These are phyloP conservation scores for Polyodon spathula DNA, from an alignment of 2,113 vertebrate species.

Conservation along the genomic window DNA sequence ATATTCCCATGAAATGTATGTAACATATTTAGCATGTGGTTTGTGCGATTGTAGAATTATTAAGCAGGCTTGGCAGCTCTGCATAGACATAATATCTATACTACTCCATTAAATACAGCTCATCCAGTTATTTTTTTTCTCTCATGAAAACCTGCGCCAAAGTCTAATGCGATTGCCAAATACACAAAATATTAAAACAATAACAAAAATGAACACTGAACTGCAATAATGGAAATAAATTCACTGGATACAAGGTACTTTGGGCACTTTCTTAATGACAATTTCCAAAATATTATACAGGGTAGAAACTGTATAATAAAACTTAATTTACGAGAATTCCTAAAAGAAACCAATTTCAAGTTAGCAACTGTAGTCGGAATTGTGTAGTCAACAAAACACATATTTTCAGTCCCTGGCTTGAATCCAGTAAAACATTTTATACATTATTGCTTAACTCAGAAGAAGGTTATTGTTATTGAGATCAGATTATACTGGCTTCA, in stretches of 20 bases:
- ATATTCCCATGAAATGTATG: constrained; percentile 68
- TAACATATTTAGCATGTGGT: constrained; percentile 64
- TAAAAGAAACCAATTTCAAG: not conserved
- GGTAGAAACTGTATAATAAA: too few relatives aligned
- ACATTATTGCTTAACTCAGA: constrained; percentile 15
- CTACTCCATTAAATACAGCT: not conserved
- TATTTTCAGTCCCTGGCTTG: not conserved
- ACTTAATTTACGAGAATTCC: not conserved
- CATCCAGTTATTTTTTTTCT: too few relatives aligned
- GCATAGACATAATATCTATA: constrained; percentile 44
- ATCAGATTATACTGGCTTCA: constrained; percentile 9
- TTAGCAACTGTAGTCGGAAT: not conserved
- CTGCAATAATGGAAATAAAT: constrained; percentile 3
- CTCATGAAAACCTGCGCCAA: not conserved
- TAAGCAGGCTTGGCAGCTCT: constrained; percentile 52
- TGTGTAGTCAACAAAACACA: not conserved
- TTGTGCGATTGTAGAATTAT: constrained; percentile 24
- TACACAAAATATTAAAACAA: not conserved
- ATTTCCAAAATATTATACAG: constrained; percentile 7
- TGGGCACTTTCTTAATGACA: constrained; percentile 2
- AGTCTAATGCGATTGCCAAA: constrained; percentile 2
- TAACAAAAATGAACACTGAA: not conserved
- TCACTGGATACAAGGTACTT: constrained; percentile 6
- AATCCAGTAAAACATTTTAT: constrained; percentile 10
- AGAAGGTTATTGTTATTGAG: constrained; percentile 4